A percentile compares a stretch with the other conserved stretches of the same genome.
These are phyloP conservation scores for Whitmania pigra DNA, from an alignment of 1,140 invertebrate species.

Conservation along the genomic window DNA sequence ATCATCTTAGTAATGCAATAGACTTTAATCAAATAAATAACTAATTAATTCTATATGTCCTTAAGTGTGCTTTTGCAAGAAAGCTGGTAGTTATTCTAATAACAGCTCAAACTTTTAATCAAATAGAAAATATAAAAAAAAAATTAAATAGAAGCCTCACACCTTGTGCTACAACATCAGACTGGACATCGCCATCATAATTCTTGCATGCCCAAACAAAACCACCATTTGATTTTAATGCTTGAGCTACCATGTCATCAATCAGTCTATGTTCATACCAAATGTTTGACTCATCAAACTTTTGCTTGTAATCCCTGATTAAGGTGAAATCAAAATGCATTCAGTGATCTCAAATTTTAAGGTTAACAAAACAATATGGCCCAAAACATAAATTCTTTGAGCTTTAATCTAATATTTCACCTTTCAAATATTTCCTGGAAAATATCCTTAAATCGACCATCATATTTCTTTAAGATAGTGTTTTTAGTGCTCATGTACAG, in stretches of 20 bases:
- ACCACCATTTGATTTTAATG: slow-evolving; percentile 91
- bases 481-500: slow-evolving; percentile 97
- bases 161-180: slow-evolving; percentile 90
- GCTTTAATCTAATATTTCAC: slow-evolving; percentile 45
- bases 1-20: no score
- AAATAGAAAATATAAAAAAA: neutral
- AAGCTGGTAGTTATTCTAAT: no score
- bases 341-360: no score
- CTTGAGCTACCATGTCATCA: slow-evolving; percentile 98
- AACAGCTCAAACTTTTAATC: no score
- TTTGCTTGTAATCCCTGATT: slow-evolving; percentile 62
- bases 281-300: slow-evolving; percentile 70
- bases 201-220: slow-evolving; percentile 99
- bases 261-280: slow-evolving; percentile 99
- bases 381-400: no score
- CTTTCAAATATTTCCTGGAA: slow-evolving; percentile 92
- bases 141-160: slow-evolving; percentile 39
- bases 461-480: slow-evolving; percentile 95
- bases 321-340: neutral
- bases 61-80: no score
- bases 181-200: slow-evolving; percentile 98
- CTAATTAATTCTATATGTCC: no score
- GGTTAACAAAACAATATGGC: no score
- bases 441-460: slow-evolving; percentile 96
- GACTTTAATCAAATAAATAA: no score